Percentiles rank a stretch among this genome's conserved stretches.
Conservation (phyloP, 2,888 invertebrate genomes). For the Sicus ferrugineus region DNA sequence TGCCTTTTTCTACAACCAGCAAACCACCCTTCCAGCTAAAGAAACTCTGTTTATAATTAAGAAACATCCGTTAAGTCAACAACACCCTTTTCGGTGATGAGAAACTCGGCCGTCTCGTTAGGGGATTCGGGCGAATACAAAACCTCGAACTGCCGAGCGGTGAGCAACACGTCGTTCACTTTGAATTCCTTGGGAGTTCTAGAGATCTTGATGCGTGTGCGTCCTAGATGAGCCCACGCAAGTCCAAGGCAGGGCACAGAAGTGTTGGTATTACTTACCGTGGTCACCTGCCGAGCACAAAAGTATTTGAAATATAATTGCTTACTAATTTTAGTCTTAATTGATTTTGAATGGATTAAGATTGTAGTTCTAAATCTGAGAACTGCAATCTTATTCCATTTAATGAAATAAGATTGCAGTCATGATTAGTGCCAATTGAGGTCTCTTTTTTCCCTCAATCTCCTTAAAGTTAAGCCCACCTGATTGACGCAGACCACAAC, state of each 20-base stretch:
- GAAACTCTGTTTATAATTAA: background rate
- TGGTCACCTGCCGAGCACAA: slow-evolving; percentile 54
- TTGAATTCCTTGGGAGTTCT: slow-evolving; percentile 56
- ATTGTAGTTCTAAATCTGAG: too few relatives aligned
- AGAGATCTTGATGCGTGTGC: slow-evolving; percentile 68
- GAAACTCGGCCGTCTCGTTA: slow-evolving; percentile 64
- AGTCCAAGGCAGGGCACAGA: slow-evolving; percentile 71
- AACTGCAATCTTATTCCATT: too few relatives aligned
- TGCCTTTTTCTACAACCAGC: too few relatives aligned
- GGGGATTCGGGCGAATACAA: slow-evolving; percentile 70
- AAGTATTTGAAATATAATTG: too few relatives aligned
- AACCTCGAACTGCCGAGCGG: slow-evolving; percentile 66
- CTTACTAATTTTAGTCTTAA: too few relatives aligned
- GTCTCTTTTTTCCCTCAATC: too few relatives aligned
- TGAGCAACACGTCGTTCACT: slow-evolving; percentile 48
- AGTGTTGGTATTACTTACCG: slow-evolving; percentile 54
- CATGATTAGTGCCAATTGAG: too few relatives aligned
- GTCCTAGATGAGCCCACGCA: slow-evolving; percentile 73
- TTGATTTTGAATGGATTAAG: too few relatives aligned
- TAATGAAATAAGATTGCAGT: too few relatives aligned
- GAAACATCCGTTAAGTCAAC: slow-evolving; percentile 47
- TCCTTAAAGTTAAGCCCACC: too few relatives aligned
- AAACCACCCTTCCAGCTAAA: too few relatives aligned
- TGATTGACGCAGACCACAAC: slow-evolving; percentile 78
- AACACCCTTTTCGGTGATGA: slow-evolving; percentile 66